These are phyloP conservation scores for Fragum whitleyi DNA, from an alignment of 2,888 invertebrate genomes.

Conservation along the genomic window DNA sequence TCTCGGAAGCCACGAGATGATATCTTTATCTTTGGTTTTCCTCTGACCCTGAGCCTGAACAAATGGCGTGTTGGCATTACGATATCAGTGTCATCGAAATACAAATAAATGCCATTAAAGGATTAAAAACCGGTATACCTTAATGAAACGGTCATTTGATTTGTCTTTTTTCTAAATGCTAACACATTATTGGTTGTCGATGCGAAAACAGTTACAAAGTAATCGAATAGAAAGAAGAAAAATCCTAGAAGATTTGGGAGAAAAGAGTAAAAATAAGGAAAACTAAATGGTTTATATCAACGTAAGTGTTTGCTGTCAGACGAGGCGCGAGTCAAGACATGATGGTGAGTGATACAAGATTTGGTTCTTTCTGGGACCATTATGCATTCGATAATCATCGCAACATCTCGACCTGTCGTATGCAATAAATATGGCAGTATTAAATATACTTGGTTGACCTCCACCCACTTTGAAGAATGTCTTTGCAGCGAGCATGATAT, in stretches of 20 bases:
- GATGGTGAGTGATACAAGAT: constrained; percentile 63
- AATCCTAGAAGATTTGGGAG: not conserved
- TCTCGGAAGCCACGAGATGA: constrained; percentile 34
- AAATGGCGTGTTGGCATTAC: not conserved
- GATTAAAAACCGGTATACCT: too few species aligned
- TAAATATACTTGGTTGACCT: constrained; percentile 40
- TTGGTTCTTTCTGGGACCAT: constrained; percentile 53
- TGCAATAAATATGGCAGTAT: constrained; percentile 41
- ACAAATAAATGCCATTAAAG: too few species aligned
- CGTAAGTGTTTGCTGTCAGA: constrained; percentile 64
- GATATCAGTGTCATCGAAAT: too few species aligned
- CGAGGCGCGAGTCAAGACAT: constrained; percentile 44
- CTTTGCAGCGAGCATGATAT: not conserved
- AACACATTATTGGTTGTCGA: too few species aligned
- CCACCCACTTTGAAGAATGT: constrained; percentile 5
- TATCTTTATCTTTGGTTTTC: constrained; percentile 24
- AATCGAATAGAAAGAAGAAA: too few species aligned
- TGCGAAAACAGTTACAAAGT: too few species aligned
- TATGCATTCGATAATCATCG: constrained; percentile 46
- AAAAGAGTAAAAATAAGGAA: not conserved
- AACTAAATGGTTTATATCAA: constrained; percentile 61
- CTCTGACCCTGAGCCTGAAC: not conserved
- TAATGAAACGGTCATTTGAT: too few species aligned
- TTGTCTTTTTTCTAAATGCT: too few species aligned
- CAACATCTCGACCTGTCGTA: constrained; percentile 54